phyloP scores from a whole-genome alignment of 1,140 invertebrate species.

The Musca vetustissima region DNA sequence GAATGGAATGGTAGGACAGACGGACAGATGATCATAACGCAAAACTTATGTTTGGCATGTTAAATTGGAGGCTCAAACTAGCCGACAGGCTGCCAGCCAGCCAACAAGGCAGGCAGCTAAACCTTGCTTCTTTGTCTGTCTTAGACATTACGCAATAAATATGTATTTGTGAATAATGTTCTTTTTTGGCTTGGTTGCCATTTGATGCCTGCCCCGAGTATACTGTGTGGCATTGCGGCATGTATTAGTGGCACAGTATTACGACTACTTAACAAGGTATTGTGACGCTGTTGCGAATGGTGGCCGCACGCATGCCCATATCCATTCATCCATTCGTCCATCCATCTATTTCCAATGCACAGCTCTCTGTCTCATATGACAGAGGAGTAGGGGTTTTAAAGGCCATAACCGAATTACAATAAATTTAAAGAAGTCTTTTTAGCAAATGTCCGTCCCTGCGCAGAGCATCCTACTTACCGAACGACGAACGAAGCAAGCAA shows the following conservation, averaged over 20 bases:
- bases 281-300: neutral
- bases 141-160: conserved; percentile 15
- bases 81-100: too few relatives aligned
- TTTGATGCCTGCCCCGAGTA: neutral
- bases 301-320: neutral
- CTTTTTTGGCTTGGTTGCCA: neutral
- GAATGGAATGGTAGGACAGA: too few relatives aligned
- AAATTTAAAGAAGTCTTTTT: too few relatives aligned
- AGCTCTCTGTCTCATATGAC: neutral
- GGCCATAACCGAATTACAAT: neutral
- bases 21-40: too few relatives aligned
- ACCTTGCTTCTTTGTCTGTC: neutral
- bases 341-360: neutral
- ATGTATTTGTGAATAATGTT: conserved; percentile 3
- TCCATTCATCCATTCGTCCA: neutral
- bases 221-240: neutral
- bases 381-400: neutral
- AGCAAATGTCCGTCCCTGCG: too few relatives aligned
- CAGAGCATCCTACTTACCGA: too few relatives aligned
- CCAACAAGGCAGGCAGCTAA: too few relatives aligned
- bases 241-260: neutral
- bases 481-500: too few relatives aligned
- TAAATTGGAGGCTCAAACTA: too few relatives aligned
- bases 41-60: too few relatives aligned
- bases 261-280: conserved; percentile 18